Evolutionary conservation across 2,113 vertebrate genomes (phyloP).

Genomic region (Amphiprion ocellaris): DNA sequence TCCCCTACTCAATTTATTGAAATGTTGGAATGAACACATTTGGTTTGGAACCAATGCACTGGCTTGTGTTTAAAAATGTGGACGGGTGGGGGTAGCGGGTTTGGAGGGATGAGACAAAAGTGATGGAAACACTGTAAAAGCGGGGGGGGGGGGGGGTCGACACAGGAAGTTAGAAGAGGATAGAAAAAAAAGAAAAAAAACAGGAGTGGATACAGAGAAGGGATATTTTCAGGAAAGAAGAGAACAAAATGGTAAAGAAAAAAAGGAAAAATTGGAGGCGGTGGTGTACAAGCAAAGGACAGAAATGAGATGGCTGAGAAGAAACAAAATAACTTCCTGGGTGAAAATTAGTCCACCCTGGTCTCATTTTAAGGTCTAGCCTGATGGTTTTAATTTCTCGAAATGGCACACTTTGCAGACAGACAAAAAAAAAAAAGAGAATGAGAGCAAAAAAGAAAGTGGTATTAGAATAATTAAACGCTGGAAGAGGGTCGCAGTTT

Average conservation of each 20-base stretch:
- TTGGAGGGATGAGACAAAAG: conserved; percentile 62
- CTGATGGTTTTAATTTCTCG: conserved; percentile 82
- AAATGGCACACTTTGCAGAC: conserved; percentile 76
- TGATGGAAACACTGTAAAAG: conserved; percentile 71
- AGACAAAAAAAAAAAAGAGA: conserved; percentile 62
- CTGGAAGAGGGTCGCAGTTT: conserved; percentile 80
- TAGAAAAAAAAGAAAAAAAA: conserved; percentile 25
- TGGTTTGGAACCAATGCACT: conserved; percentile 81
- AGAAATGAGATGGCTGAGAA: conserved; percentile 44
- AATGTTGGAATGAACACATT: conserved; percentile 89
- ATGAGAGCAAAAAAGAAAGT: conserved; percentile 73
- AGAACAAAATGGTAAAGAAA: conserved; percentile 19
- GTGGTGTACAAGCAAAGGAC: conserved; percentile 27
- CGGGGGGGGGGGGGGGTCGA: conserved; percentile 38
- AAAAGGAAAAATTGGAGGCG: conserved; percentile 1
- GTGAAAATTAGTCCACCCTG: conserved; percentile 76
- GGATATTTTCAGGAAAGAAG: conserved; percentile 29
- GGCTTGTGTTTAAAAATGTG: conserved; percentile 78
- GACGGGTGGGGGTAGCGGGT: conserved; percentile 41
- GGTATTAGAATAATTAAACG: conserved; percentile 87
- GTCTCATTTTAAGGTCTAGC: conserved; percentile 82
- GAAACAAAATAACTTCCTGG: conserved; percentile 73
- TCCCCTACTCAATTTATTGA: conserved; percentile 88
- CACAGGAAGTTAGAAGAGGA: conserved; percentile 67
- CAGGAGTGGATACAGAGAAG: conserved; percentile 29